These are phyloP conservation scores for Eustalomyia histrio DNA, from an alignment of 2,888 invertebrate genomes.

Conservation along the genomic window DNA sequence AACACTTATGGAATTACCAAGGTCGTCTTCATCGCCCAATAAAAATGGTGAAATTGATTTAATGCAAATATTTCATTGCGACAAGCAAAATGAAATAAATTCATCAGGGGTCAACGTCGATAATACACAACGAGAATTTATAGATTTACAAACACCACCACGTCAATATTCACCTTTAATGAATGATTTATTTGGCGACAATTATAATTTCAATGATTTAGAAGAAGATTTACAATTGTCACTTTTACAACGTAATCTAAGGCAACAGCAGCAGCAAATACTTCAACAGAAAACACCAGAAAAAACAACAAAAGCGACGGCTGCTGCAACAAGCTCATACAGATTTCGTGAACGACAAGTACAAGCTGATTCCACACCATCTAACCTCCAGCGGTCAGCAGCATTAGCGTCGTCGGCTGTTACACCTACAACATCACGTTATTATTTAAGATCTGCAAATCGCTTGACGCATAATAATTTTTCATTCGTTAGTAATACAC, in stretches of 20 bases:
- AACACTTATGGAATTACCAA: neutral
- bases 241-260: neutral
- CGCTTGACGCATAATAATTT: neutral
- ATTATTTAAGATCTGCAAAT: slow-evolving; percentile 1
- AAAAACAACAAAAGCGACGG: neutral
- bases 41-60: slow-evolving; percentile 1
- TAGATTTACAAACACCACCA: neutral
- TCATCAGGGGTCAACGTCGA: neutral
- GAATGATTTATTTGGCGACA: neutral
- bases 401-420: too few relatives aligned
- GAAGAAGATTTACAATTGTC: slow-evolving; percentile 7
- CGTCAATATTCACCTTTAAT: neutral
- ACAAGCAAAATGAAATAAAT: slow-evolving; percentile 3
- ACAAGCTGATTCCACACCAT: neutral
- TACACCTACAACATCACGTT: slow-evolving; percentile 7
- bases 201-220: neutral
- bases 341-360: neutral
- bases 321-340: neutral
- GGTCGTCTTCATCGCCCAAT: neutral
- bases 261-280: too few relatives aligned
- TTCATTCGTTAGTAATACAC: neutral
- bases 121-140: neutral
- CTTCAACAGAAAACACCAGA: neutral
- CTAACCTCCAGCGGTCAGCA: neutral
- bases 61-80: slow-evolving; percentile 33